These are phyloP conservation scores for Microtus oregoni DNA, from an alignment of 2,113 vertebrate genomes.

Conservation along the genomic window DNA sequence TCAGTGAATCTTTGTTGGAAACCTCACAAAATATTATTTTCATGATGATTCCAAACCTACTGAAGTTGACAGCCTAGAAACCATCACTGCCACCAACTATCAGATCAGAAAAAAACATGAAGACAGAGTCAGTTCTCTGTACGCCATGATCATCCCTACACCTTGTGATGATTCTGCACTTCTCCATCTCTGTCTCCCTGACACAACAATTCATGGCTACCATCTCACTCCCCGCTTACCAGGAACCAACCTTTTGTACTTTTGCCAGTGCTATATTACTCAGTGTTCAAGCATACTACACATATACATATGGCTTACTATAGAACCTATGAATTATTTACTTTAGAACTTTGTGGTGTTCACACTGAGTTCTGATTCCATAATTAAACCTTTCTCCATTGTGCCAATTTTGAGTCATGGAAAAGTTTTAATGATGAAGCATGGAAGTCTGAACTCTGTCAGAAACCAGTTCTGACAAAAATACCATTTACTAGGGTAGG, in stretches of 20 bases:
- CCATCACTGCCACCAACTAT: not conserved
- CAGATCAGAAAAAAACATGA: not conserved
- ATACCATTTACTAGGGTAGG: too few relatives aligned
- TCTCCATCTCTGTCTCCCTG: not conserved
- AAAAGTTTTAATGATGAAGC: not conserved
- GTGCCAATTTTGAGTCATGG: not conserved
- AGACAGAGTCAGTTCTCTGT: not conserved
- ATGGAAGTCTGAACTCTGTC: not conserved
- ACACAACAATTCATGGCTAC: not conserved
- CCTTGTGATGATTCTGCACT: not conserved
- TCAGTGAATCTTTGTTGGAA: not conserved
- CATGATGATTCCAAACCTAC: not conserved
- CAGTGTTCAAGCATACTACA: not conserved
- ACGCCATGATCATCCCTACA: not conserved
- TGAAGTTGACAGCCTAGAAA: not conserved
- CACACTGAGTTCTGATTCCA: too few relatives aligned
- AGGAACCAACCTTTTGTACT: not conserved
- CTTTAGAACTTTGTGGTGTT: not conserved
- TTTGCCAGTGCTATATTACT: not conserved
- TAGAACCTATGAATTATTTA: not conserved
- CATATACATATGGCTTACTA: not conserved
- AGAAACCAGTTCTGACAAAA: too few relatives aligned
- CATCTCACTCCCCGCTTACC: not conserved
- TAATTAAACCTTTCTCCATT: not conserved
- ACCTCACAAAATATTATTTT: not conserved